These are phyloP conservation scores for Dinomys branickii DNA, from an alignment of 2,113 vertebrate genomes.

Conservation along the genomic window DNA sequence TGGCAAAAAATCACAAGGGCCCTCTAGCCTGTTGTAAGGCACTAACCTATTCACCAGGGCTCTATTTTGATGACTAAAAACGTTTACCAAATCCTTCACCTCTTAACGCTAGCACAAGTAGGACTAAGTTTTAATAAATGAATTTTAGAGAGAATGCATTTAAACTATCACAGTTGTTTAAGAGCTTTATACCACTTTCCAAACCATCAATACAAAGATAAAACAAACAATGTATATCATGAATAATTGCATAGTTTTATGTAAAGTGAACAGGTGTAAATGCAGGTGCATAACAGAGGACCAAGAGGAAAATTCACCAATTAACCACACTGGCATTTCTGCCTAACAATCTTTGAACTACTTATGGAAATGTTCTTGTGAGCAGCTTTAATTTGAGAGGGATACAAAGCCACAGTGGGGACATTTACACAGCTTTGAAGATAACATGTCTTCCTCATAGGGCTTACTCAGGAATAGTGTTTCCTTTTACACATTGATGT, in stretches of 20 bases:
- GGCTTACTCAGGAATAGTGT: not conserved
- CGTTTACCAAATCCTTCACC: not conserved
- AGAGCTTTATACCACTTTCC: not conserved
- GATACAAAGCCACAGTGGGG: not conserved
- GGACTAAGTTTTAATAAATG: not conserved
- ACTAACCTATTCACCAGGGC: not conserved
- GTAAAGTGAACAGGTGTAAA: constrained; percentile 5
- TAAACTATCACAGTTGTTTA: not conserved
- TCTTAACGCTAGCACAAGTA: not conserved
- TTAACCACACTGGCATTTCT: not conserved
- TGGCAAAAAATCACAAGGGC: not conserved
- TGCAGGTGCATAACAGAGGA: not conserved
- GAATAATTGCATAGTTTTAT: not conserved
- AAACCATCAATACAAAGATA: not conserved
- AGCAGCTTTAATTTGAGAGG: not conserved
- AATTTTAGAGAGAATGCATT: not conserved
- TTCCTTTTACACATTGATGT: not conserved
- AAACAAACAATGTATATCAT: not conserved
- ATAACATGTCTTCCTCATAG: constrained; percentile 39
- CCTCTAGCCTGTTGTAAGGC: not conserved
- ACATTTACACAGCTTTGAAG: not conserved
- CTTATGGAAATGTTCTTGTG: constrained; percentile 12
- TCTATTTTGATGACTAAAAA: not conserved
- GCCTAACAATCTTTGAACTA: not conserved
- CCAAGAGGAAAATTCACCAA: not conserved